Base-by-base conservation (phyloP, 2,113 vertebrate species). In the Ancistrus triradiatus region DNA sequence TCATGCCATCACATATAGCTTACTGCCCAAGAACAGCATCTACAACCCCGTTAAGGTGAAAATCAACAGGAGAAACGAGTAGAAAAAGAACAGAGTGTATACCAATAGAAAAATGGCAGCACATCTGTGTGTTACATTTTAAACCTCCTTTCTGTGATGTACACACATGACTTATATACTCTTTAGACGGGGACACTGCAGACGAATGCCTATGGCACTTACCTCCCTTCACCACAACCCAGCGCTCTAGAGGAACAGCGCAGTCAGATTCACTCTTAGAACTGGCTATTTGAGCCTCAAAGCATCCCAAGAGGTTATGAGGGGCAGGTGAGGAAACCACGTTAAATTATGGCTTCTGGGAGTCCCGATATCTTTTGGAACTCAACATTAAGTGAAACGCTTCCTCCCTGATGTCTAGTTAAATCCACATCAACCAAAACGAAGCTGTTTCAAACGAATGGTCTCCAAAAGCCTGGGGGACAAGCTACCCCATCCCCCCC, bases 401-500 rank as follows among this genome's bases (percentile, higher is more conserved):
- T 77, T 79, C 78, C 78, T 79, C 78, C 75, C 75, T 19, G 25
- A 74, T 46, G 75, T 40, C 68, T 55, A 75, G 68, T 77, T 77
- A 77, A 79, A 75, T 66, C 43, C 58, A 73, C 64, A 75, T 77
- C 62, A 63, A 60, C 70, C 52, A 50, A 46, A 43, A n/a, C 35
- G 22, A 55, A 63, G 68, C 38, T 15, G 22, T 40, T 58, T 48
- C 48, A 65, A 61, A 46, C 63, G 46, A 27, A 74, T 15, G 38
- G 61, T 48, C 60, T 69, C 15, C 40, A 15, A 60, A 40, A 27
- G 47, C 66, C 71, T 44, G 47, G 21, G 59, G 66, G 33, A 59
- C 18, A 3, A 7, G 10, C 13, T 6, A n/a, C n/a, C n/a, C n/a
- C 3, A 31, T 31, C 7, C 7, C 7, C 7, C 7, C 7, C 7